Percentiles rank a stretch among this genome's conserved stretches.
Evolutionary conservation across 2,888 invertebrate species (phyloP).

Genomic region (Leptopterna dolabrata): DNA sequence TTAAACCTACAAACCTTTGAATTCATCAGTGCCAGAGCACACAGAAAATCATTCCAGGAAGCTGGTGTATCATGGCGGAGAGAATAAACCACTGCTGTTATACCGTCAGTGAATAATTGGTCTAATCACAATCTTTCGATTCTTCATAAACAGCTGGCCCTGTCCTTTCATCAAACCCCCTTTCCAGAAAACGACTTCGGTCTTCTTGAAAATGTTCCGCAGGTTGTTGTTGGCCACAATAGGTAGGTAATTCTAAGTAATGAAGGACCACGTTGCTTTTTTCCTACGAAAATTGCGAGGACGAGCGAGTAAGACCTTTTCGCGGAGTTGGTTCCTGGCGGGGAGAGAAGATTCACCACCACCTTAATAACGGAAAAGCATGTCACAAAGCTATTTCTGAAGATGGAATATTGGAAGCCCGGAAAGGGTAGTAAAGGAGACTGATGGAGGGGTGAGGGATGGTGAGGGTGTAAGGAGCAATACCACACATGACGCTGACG

Average conservation of each 20-base stretch:
- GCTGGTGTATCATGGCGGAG: no score
- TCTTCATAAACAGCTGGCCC: background rate
- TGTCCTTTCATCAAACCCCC: background rate
- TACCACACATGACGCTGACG: slow-evolving; percentile 26
- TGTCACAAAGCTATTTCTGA: slow-evolving; percentile 47
- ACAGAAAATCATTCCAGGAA: no score
- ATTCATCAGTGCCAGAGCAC: no score
- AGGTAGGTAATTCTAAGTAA: background rate
- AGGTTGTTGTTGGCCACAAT: background rate
- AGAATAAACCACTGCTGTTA: no score
- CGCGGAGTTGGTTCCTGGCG: background rate
- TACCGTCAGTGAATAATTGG: no score
- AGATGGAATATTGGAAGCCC: slow-evolving; percentile 38
- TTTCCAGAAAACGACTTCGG: background rate
- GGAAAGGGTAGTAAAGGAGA: background rate
- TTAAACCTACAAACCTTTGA: no score
- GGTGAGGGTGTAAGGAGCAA: background rate
- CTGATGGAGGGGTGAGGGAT: background rate
- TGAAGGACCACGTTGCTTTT: background rate
- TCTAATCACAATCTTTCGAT: no score
- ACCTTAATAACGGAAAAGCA: slow-evolving; percentile 40
- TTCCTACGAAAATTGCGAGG: slow-evolving; percentile 1
- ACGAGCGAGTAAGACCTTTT: background rate
- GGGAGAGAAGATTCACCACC: background rate
- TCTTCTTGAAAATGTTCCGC: background rate